phyloP scores from a whole-genome alignment of 2,797 vertebrate species.

The Takifugu rubripes region DNA sequence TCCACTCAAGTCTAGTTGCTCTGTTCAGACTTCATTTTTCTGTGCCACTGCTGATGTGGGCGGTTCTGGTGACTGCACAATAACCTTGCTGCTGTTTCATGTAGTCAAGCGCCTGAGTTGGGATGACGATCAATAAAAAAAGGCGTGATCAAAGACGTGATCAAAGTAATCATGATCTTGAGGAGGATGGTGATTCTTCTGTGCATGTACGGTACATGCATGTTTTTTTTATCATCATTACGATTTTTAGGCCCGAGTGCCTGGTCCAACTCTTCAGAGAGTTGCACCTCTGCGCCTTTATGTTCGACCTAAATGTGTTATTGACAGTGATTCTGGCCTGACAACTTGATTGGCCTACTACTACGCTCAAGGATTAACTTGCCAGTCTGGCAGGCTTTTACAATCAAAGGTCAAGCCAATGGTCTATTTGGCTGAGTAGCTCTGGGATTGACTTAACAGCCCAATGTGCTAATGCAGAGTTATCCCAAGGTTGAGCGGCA shows the following conservation, averaged over 20 bases:
- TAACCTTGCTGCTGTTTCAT: constrained; percentile 61
- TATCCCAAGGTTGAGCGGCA: constrained; percentile 68
- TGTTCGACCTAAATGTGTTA: constrained; percentile 64
- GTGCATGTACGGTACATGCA: neutral
- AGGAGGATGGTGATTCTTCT: constrained; percentile 2
- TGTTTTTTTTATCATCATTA: constrained; percentile 1
- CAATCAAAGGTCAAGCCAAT: constrained; percentile 68
- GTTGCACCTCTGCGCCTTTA: constrained; percentile 31
- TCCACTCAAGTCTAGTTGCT: constrained; percentile 31
- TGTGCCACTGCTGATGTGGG: constrained; percentile 67
- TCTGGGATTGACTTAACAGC: constrained; percentile 71
- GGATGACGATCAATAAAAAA: constrained; percentile 58
- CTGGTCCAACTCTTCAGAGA: constrained; percentile 18
- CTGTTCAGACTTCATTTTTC: constrained; percentile 51
- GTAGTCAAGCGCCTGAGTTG: constrained; percentile 56
- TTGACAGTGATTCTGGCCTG: constrained; percentile 53
- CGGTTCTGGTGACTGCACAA: constrained; percentile 71
- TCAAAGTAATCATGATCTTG: too few relatives aligned
- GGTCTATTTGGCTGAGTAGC: constrained; percentile 65
- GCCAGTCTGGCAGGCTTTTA: constrained; percentile 63
- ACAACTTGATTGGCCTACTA: constrained; percentile 67
- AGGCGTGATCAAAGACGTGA: constrained; percentile 6
- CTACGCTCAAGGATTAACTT: constrained; percentile 64
- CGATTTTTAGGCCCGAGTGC: constrained; percentile 8
- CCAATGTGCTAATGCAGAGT: constrained; percentile 68